Conservation (phyloP, 2,888 invertebrate species). For the Mesoligia furuncula region DNA sequence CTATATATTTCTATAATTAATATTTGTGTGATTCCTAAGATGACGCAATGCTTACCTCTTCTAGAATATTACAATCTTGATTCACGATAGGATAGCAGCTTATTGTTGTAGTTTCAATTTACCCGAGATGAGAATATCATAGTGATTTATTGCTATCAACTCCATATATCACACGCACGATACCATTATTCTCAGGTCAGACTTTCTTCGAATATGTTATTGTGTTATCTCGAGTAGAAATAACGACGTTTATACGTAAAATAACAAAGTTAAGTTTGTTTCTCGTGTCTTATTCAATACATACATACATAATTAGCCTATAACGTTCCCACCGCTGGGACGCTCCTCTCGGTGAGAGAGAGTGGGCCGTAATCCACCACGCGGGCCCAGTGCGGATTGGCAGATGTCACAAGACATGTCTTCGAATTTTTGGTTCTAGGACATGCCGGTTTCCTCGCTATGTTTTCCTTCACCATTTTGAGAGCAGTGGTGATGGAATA, state of each 20-base stretch:
- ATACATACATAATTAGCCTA: no score
- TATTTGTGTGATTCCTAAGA: not conserved
- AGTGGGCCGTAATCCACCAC: no score
- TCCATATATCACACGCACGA: conserved; percentile 6
- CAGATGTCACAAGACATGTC: no score
- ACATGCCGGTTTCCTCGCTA: no score
- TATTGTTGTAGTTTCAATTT: conserved; percentile 36
- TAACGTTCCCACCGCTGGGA: no score
- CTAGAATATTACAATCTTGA: conserved; percentile 23
- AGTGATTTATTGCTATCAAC: conserved; percentile 45
- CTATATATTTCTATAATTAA: not conserved
- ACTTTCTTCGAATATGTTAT: conserved; percentile 15
- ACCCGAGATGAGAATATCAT: conserved; percentile 28
- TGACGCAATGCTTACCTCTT: not conserved
- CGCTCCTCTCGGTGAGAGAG: no score
- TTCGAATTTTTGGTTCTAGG: no score
- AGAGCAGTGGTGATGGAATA: no score
- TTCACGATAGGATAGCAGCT: conserved; percentile 6
- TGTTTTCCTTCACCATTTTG: no score
- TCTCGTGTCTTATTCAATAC: no score
- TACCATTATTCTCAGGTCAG: conserved; percentile 34
- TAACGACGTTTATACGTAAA: not conserved
- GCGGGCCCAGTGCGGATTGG: no score
- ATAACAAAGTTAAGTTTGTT: not conserved
- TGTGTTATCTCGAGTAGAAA: not conserved